These are phyloP conservation scores for Eubucco bourcierii DNA, from an alignment of 2,113 vertebrate genomes.

Conservation along the genomic window DNA sequence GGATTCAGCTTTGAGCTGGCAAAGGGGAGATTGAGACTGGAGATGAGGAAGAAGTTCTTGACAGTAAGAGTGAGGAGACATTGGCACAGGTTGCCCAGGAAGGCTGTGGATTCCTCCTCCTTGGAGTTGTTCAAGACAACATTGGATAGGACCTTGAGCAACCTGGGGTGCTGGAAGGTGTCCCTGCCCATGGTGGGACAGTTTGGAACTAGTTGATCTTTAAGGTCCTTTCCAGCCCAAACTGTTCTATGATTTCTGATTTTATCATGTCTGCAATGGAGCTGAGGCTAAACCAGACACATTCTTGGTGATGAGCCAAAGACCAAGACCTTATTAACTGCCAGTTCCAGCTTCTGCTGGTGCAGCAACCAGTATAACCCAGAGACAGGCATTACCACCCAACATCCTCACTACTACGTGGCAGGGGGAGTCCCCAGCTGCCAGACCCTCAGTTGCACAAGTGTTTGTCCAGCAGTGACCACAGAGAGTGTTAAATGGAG, in stretches of 20 bases:
- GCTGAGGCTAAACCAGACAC: not conserved
- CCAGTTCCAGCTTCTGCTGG: not conserved
- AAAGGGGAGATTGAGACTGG: no score
- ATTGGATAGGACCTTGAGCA: no score
- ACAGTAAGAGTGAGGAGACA: no score
- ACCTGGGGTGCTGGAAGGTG: no score
- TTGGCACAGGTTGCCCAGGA: no score
- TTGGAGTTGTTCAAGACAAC: no score
- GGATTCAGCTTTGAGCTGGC: no score
- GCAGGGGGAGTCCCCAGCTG: not conserved
- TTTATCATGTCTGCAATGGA: not conserved
- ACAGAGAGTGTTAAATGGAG: not conserved
- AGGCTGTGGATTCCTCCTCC: no score
- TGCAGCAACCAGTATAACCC: not conserved
- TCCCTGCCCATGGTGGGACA: no score
- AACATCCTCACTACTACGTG: rapidly evolving
- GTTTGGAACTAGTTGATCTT: no score
- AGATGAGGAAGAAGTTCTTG: no score
- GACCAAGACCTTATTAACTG: not conserved
- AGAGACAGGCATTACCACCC: not conserved
- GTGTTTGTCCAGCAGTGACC: not conserved
- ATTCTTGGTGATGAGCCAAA: not conserved
- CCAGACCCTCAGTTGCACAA: not conserved
- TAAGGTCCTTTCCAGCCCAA: no score
- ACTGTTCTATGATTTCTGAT: not conserved